phyloP scores from a whole-genome alignment of 2,113 vertebrate species.

The Bambusicola thoracicus region DNA sequence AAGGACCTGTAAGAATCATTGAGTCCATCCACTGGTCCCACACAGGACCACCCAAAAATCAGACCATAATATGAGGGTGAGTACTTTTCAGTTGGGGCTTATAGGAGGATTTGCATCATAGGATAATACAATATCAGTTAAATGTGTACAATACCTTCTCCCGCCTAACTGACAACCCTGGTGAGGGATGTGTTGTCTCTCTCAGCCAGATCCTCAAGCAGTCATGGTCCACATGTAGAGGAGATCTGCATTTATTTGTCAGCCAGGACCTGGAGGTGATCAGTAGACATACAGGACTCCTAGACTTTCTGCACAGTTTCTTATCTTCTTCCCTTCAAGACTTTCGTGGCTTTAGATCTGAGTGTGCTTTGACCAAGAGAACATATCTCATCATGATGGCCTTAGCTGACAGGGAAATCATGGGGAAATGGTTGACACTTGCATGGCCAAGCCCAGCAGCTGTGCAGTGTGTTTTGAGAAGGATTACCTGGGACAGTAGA shows the following conservation, averaged over 20 bases:
- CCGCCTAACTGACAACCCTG: neutral
- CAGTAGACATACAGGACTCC: neutral
- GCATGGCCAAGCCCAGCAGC: neutral
- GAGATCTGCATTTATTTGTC: neutral
- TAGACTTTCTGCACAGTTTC: neutral
- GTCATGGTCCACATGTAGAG: rapidly evolving
- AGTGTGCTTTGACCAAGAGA: neutral
- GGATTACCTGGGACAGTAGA: neutral
- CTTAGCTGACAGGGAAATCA: neutral
- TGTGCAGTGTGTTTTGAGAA: neutral
- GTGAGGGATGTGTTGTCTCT: neutral
- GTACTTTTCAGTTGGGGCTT: neutral
- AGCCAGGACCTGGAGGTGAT: neutral
- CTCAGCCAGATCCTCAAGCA: neutral
- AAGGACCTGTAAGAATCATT: too few species aligned
- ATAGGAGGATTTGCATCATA: neutral
- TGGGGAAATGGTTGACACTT: neutral
- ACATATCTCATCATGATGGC: neutral
- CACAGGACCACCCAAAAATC: too few species aligned
- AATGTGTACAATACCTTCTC: neutral
- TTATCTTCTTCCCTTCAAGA: neutral
- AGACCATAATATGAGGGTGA: neutral
- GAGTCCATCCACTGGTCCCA: too few species aligned
- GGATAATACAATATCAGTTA: neutral
- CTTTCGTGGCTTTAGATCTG: neutral